A percentile compares a stretch with the other conserved stretches of the same genome.
phyloP scores from a whole-genome alignment of 2,888 invertebrate species.

The Tenthredo livida region DNA sequence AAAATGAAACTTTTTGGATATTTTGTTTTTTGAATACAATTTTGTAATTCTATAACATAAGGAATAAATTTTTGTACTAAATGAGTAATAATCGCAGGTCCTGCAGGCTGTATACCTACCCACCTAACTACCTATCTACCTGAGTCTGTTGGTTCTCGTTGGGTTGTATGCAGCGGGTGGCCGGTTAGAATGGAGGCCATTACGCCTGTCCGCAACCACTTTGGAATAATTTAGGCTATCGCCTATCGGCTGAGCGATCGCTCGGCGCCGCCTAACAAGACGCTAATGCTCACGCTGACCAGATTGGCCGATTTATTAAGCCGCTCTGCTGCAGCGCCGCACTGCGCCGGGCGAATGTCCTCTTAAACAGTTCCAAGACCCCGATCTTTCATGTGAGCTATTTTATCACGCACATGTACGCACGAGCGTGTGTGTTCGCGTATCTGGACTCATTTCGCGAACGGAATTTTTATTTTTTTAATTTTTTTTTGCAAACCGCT shows the following conservation, averaged over 20 bases:
- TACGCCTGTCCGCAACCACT: constrained; percentile 55
- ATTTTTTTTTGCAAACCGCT: not conserved
- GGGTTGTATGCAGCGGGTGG: constrained; percentile 36
- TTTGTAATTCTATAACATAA: not conserved
- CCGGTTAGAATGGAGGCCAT: constrained; percentile 50
- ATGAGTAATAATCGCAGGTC: constrained; percentile 18
- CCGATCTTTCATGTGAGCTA: constrained; percentile 5
- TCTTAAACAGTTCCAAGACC: constrained; percentile 35
- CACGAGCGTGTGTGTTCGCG: no score
- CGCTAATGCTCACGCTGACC: constrained; percentile 53
- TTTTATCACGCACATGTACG: not conserved
- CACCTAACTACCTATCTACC: not conserved
- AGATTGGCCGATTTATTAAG: constrained; percentile 56
- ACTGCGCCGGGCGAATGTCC: constrained; percentile 26
- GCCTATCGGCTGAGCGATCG: constrained; percentile 54
- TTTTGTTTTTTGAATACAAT: no score
- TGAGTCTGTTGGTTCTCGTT: not conserved
- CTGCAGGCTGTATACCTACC: not conserved
- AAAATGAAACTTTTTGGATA: not conserved
- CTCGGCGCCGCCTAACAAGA: constrained; percentile 53
- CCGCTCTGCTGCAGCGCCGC: constrained; percentile 6
- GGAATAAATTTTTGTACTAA: not conserved
- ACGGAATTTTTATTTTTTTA: not conserved
- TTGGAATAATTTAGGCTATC: constrained; percentile 55
- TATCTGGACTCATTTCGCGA: not conserved